Evolutionary conservation across 1,140 invertebrate genomes (phyloP).

Genomic region (Drosophila nasuta): DNA sequence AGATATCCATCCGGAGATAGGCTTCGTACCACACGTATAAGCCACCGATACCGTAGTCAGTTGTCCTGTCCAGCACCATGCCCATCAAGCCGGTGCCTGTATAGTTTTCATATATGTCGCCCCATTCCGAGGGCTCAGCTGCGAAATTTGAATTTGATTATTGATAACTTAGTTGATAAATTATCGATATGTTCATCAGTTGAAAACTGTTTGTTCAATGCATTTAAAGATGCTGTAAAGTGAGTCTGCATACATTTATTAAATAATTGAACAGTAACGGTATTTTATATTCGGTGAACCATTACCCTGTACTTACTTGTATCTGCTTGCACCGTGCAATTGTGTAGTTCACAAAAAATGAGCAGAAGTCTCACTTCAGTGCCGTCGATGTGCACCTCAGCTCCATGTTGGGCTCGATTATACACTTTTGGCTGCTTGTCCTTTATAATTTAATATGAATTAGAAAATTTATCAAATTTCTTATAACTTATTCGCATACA

Average conservation of each 20-base stretch:
- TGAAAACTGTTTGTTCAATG: no score
- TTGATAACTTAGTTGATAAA: no score
- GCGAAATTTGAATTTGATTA: no score
- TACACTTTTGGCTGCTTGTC: slow-evolving; percentile 34
- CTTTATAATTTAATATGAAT: slow-evolving; percentile 12
- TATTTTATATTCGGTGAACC: neutral
- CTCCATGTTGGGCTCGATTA: slow-evolving; percentile 42
- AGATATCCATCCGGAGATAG: slow-evolving; percentile 63
- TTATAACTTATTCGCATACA: slow-evolving; percentile 33
- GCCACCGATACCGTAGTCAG: slow-evolving; percentile 61
- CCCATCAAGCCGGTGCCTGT: slow-evolving; percentile 64
- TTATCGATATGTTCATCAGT: no score
- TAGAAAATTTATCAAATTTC: neutral
- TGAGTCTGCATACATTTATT: no score
- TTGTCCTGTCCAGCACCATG: slow-evolving; percentile 59
- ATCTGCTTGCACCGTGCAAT: slow-evolving; percentile 69
- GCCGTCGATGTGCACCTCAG: slow-evolving; percentile 58
- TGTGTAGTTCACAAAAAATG: slow-evolving; percentile 65
- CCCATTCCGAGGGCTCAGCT: slow-evolving; percentile 69
- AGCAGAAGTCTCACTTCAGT: slow-evolving; percentile 65
- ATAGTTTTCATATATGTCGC: slow-evolving; percentile 59
- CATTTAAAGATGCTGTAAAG: no score
- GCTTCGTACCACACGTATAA: slow-evolving; percentile 64
- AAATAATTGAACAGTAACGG: no score
- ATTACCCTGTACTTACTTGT: slow-evolving; percentile 49